Evolutionary conservation across 2,888 invertebrate species (phyloP), one percentile per base, ranked within the genome.

Genomic region (Herminia tarsipennalis): DNA sequence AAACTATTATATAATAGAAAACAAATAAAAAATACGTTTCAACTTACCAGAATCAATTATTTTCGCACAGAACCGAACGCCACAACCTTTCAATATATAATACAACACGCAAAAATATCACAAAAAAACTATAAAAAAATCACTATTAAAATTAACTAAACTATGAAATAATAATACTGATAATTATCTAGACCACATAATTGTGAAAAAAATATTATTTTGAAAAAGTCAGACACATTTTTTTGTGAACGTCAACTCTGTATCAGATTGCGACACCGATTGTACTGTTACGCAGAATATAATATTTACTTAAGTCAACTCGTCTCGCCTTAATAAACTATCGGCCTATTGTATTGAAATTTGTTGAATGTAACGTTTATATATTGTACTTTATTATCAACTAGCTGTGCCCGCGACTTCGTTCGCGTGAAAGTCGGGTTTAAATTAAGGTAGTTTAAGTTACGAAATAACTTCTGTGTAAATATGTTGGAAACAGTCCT

Each of bases 301-400:
- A 32, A 25, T 33, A 33, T 33, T 33, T 33, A 40, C 25, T 14
- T 20, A 18, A 40, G 9, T 6, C 20, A 38, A 22, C 25, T 10
- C 33, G 18, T 2, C 9, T 14, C 14, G 25, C 17, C 16, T 33
- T 18, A 27, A 24, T 32, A 40, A 40, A 16, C 32, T 24, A 40
- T 39, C 30, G 5, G 8, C n/a, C 39, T 40, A 39, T 30, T 39
- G 38, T 39, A 25, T 29, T 29, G 21, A 17, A 12, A 24, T 17
- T 10, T 39, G 14, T 39, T 39, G 22, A 22, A 38, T 38, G 3
- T 22, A 5, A 30, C n/a, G 22, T 21, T 27, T 39, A 39, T 8
- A 39, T 21, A 38, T n/a, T n/a, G n/a, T n/a, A 38, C 12, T 39
- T n/a, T 9, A n/a, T 27, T n/a, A n/a, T n/a, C n/a, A n/a, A n/a